A percentile compares a stretch with the other conserved stretches of the same genome.
These are phyloP conservation scores for Melanaphis sacchari DNA, from an alignment of 1,140 invertebrate species.

Conservation along the genomic window DNA sequence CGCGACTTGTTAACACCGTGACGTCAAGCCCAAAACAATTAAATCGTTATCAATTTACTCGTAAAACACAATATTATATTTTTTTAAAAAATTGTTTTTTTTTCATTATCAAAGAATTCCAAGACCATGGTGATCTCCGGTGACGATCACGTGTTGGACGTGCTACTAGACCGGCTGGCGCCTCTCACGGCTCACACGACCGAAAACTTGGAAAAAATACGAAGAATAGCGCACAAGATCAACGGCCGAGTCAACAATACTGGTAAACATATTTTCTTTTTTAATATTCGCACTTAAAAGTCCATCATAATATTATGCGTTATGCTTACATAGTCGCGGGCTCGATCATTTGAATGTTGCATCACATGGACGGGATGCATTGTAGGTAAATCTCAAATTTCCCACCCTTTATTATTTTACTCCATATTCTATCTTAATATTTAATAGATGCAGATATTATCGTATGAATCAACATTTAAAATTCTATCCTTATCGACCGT, in stretches of 20 bases:
- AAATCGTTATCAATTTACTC: not conserved
- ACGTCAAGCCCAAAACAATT: not conserved
- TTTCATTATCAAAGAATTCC: not conserved
- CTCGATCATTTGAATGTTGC: not conserved
- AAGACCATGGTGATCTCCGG: slow-evolving; percentile 11
- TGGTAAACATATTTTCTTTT: slow-evolving; percentile 17
- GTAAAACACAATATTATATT: not conserved
- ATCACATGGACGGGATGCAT: too few relatives aligned
- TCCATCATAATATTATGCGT: not conserved
- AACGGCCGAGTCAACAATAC: slow-evolving; percentile 47
- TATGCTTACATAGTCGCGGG: not conserved
- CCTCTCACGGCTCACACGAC: not conserved
- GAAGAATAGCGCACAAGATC: slow-evolving; percentile 39
- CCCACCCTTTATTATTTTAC: not conserved
- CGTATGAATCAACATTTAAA: not conserved
- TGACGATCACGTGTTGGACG: slow-evolving; percentile 47
- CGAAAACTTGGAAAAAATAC: slow-evolving; percentile 45
- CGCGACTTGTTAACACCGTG: not conserved
- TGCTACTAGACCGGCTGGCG: slow-evolving; percentile 32
- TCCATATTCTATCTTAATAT: not conserved
- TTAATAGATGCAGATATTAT: not conserved
- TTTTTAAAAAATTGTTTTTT: not conserved
- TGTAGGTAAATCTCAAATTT: not conserved
- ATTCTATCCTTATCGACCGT: not conserved
- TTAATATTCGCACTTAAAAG: not conserved